Conservation (phyloP, 2,888 invertebrate species). For the Acleris literana region DNA sequence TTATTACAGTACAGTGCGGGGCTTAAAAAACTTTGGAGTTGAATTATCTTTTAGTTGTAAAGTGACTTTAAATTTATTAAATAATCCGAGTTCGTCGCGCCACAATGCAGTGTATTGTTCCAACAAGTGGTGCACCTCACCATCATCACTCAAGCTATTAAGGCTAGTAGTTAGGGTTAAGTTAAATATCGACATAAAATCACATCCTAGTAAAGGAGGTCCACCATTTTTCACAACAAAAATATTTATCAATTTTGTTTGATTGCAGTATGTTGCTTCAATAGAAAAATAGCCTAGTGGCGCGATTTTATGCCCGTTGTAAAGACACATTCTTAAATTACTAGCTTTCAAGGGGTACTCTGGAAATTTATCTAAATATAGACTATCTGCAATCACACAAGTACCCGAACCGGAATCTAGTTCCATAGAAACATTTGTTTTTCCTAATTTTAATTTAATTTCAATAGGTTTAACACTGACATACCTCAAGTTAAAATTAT, state of each 20-base stretch:
- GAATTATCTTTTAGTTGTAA: conserved; percentile 37
- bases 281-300: background rate
- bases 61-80: conserved; percentile 38
- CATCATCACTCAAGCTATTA: too few relatives aligned
- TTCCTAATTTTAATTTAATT: conserved; percentile 1
- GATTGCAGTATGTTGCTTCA: background rate
- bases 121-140: conserved; percentile 14
- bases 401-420: conserved; percentile 10
- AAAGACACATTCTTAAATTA: conserved; percentile 3
- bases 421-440: background rate
- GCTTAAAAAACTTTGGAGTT: conserved; percentile 39
- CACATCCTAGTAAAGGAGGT: conserved; percentile 28
- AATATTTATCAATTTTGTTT: conserved; percentile 1
- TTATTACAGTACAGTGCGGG: too few relatives aligned
- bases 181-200: too few relatives aligned
- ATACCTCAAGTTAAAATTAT: conserved; percentile 8
- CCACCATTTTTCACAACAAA: conserved; percentile 42
- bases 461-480: conserved; percentile 1
- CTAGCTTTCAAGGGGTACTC: background rate
- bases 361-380: background rate
- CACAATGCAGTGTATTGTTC: conserved; percentile 35
- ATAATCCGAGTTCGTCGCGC: conserved; percentile 37
- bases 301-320: conserved; percentile 7
- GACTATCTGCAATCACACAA: background rate
- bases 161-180: too few relatives aligned